Evolutionary conservation across 2,113 vertebrate genomes (phyloP), one percentile per base, ranked within the genome.

Genomic region (Dolichallabes microphthalmus): DNA sequence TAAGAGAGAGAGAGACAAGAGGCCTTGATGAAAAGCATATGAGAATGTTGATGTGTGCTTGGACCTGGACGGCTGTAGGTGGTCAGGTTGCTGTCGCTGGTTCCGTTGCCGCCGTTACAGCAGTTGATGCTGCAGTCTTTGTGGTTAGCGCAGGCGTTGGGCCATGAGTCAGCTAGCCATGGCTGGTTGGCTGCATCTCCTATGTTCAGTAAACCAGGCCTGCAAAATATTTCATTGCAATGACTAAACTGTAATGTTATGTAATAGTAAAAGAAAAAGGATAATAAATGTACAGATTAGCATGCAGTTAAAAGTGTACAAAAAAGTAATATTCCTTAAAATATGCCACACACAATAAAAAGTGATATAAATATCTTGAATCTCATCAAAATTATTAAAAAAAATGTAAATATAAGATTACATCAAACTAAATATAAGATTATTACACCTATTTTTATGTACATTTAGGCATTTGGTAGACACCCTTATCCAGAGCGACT

Each of bases 111-210:
- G 0, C 97, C 95, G 0, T 98, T 96, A 90, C 98, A 99, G 95
- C 98, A 99, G 91, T 94, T 99, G 94, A 99, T 98, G 94, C 97
- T 96, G 93, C 98, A 99, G 94, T 99, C 97, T 0, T 97, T 99
- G 94, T 98, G 98, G 86, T 95, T 98, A 93, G 96, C 97, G 86
- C 97, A 97, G 27, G 97, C 97, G 87, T 99, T 98, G 71, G 98
- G 98, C 98, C 98, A 99, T 0, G 98, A 98, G 92, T 99, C 98
- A 17, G 98, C 98, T 84, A 99, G 93, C 98, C 98, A 99, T 0
- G 98, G 98, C 90, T 99, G 98, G 20, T 96, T 89, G 69, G 96
- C 95, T 0, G 97, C 94, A 87, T 99, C 98, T 52, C 96, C 96
- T 79, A 99, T 98, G 95, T 99, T 99, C 78, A 99, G 94, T 88